phyloP scores from a whole-genome alignment of 2,797 vertebrate species.

The Melanotaenia boesemani region DNA sequence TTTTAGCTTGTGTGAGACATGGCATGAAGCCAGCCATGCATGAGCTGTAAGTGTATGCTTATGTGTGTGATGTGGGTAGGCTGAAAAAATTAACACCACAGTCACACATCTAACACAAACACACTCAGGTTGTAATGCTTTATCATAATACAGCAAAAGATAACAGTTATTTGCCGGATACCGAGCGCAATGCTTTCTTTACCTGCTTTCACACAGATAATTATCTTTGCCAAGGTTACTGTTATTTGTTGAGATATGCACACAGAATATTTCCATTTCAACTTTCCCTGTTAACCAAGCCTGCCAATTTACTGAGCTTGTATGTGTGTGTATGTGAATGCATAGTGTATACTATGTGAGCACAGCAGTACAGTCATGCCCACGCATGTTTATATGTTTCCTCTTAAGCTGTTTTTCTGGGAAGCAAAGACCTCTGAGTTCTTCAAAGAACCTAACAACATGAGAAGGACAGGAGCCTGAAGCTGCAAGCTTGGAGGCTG shows the following conservation, averaged over 20 bases:
- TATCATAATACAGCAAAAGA: slow-evolving; percentile 32
- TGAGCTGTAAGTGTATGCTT: slow-evolving; percentile 22
- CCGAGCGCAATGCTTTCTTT: slow-evolving; percentile 3
- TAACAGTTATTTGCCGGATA: slow-evolving; percentile 27
- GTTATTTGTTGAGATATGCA: slow-evolving; percentile 25
- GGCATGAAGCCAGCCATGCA: slow-evolving; percentile 51
- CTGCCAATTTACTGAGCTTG: slow-evolving; percentile 10
- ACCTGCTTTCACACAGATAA: slow-evolving; percentile 37
- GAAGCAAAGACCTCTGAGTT: slow-evolving; percentile 34
- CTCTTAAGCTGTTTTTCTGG: slow-evolving; percentile 35
- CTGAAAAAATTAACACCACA: slow-evolving; percentile 25
- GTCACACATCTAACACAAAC: slow-evolving; percentile 3
- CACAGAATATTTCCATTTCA: slow-evolving; percentile 19
- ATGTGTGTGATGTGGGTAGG: not conserved
- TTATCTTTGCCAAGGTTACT: slow-evolving; percentile 40
- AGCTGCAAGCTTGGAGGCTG: slow-evolving; percentile 33
- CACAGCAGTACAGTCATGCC: slow-evolving; percentile 11
- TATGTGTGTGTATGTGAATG: not conserved
- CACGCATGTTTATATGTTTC: slow-evolving; percentile 44
- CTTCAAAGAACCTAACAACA: slow-evolving; percentile 54
- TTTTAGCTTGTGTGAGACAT: slow-evolving; percentile 57
- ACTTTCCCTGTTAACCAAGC: slow-evolving; percentile 21
- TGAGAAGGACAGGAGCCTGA: slow-evolving; percentile 35
- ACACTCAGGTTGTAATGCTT: slow-evolving; percentile 28
- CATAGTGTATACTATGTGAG: slow-evolving; percentile 2